A percentile compares a stretch with the other conserved stretches of the same genome.
phyloP scores from a whole-genome alignment of 2,113 vertebrate genomes.

The Peromyscus polionotus region DNA sequence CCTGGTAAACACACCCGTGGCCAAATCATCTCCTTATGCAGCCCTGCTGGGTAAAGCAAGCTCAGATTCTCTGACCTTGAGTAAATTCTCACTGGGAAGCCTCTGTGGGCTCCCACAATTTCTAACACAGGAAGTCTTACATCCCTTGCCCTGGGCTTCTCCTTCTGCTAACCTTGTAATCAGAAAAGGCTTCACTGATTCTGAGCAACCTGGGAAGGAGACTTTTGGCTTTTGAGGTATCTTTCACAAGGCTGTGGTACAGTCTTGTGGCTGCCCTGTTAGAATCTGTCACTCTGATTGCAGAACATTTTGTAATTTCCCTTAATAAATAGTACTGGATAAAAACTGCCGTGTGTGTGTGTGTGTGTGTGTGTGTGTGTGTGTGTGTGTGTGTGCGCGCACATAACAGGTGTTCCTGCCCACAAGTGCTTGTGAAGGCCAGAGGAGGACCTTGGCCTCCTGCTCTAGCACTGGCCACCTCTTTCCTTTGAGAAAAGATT shows the following conservation, averaged over 20 bases:
- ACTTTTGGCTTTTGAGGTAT: not conserved
- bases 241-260: constrained; percentile 23
- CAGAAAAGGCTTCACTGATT: not conserved
- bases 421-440: not conserved
- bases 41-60: too few relatives aligned
- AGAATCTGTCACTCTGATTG: not conserved
- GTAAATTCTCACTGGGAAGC: too few relatives aligned
- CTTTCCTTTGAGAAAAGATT: not conserved
- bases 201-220: not conserved
- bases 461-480: not conserved
- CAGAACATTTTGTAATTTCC: constrained; percentile 35
- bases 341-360: not conserved
- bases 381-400: not conserved
- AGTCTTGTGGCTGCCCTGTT: not conserved
- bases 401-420: not conserved
- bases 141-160: not conserved
- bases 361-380: not conserved
- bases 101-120: too few relatives aligned
- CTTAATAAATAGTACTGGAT: not conserved
- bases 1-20: too few relatives aligned
- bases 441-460: not conserved
- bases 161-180: not conserved
- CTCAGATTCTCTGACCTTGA: too few relatives aligned
- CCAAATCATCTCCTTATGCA: too few relatives aligned
- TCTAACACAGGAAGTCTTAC: not conserved